Percentiles rank a stretch among this genome's conserved stretches.
These are phyloP conservation scores for Morus bassanus DNA, from an alignment of 2,797 vertebrate species.

Conservation along the genomic window DNA sequence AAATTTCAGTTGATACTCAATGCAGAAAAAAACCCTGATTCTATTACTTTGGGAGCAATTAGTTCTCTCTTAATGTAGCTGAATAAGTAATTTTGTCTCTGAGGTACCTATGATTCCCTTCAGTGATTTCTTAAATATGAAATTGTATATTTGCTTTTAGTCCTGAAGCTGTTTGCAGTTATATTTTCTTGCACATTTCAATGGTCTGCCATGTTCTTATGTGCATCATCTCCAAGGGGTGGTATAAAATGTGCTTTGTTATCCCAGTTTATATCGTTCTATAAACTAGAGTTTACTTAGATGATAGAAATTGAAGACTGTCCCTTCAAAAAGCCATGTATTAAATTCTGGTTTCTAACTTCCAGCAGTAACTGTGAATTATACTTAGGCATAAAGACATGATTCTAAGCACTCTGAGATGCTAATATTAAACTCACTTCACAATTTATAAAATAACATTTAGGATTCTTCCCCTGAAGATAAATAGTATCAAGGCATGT, in stretches of 20 bases:
- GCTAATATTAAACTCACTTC: constrained; percentile 10
- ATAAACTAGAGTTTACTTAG: not conserved
- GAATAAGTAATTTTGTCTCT: constrained; percentile 19
- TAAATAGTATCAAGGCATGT: constrained; percentile 11
- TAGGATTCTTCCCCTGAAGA: constrained; percentile 25
- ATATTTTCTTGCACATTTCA: not conserved
- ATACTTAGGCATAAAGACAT: not conserved
- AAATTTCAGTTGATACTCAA: not conserved
- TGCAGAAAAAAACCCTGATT: not conserved
- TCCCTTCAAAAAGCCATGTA: not conserved
- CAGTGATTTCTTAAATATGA: constrained; percentile 2
- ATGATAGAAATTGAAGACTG: not conserved
- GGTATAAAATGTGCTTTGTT: not conserved
- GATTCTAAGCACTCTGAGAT: not conserved
- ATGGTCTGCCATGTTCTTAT: not conserved
- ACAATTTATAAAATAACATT: not conserved
- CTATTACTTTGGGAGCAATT: constrained; percentile 21
- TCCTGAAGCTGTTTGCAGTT: not conserved
- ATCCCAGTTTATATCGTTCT: not conserved
- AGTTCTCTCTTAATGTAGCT: not conserved
- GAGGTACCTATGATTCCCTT: not conserved
- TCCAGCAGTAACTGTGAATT: not conserved
- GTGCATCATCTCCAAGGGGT: not conserved
- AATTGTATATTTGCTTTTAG: constrained; percentile 19
- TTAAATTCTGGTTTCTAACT: not conserved